phyloP scores from a whole-genome alignment of 2,888 invertebrate species.

The Mayetiola destructor region DNA sequence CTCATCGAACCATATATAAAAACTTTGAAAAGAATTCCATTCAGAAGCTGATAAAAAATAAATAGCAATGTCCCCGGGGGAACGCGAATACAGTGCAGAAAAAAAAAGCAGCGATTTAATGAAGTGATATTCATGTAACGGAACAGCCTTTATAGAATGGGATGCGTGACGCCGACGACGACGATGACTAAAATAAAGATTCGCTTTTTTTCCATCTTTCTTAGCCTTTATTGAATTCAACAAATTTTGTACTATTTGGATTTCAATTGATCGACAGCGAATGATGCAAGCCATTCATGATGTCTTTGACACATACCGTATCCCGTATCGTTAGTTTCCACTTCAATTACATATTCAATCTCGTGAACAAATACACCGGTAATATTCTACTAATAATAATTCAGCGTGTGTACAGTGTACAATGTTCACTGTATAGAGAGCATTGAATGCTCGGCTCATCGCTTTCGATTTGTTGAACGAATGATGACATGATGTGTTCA shows the following conservation, averaged over 20 bases:
- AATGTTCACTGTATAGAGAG: no score
- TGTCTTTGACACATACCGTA: background rate
- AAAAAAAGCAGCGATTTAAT: background rate
- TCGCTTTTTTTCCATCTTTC: background rate
- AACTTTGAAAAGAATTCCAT: background rate
- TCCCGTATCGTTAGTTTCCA: no score
- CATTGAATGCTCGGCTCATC: no score
- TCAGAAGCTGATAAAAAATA: background rate
- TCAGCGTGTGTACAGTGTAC: no score
- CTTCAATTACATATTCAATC: no score
- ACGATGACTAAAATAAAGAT: background rate
- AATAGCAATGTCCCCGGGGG: background rate
- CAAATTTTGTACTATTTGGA: no score
- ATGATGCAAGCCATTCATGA: no score
- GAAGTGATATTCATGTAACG: slow-evolving; percentile 12
- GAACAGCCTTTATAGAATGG: background rate
- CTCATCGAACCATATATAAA: no score
- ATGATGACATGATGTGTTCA: no score
- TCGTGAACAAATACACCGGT: background rate
- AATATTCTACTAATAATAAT: background rate
- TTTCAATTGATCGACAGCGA: background rate
- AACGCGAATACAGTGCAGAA: background rate
- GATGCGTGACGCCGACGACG: background rate
- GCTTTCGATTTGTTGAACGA: no score
- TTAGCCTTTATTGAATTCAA: background rate